phyloP scores from a whole-genome alignment of 2,113 vertebrate genomes.

The Nothobranchius furzeri region DNA sequence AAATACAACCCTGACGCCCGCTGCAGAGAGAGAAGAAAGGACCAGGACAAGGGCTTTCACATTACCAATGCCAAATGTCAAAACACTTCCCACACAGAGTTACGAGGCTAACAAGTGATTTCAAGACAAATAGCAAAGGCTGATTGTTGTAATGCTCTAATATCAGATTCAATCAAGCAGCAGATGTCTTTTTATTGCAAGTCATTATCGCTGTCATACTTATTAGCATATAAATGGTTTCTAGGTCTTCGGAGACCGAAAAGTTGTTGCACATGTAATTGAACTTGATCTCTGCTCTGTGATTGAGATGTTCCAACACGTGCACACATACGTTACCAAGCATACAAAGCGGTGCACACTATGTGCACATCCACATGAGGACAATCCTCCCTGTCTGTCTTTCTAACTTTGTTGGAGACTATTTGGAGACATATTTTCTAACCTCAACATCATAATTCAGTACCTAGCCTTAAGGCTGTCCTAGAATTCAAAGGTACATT shows the following conservation, averaged over 20 bases:
- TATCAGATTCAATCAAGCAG: slow-evolving; percentile 70
- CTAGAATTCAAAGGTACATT: no score
- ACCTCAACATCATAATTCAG: neutral
- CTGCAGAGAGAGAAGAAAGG: slow-evolving; percentile 19
- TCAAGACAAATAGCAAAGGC: slow-evolving; percentile 55
- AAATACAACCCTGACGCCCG: slow-evolving; percentile 9
- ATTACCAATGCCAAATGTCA: slow-evolving; percentile 32
- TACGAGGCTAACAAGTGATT: slow-evolving; percentile 56
- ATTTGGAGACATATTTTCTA: neutral
- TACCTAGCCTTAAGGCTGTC: neutral
- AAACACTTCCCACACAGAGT: slow-evolving; percentile 54
- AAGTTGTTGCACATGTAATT: slow-evolving; percentile 75
- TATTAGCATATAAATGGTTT: slow-evolving; percentile 78
- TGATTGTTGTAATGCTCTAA: slow-evolving; percentile 59
- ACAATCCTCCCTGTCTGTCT: neutral
- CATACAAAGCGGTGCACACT: slow-evolving; percentile 1
- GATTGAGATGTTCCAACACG: slow-evolving; percentile 61
- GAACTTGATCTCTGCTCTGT: slow-evolving; percentile 68
- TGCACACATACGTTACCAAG: slow-evolving; percentile 15
- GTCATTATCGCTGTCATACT: slow-evolving; percentile 68
- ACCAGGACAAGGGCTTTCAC: slow-evolving; percentile 28
- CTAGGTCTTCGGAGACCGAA: slow-evolving; percentile 59
- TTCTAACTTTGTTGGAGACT: neutral
- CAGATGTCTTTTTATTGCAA: slow-evolving; percentile 74
- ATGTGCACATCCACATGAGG: neutral